Base-by-base conservation (phyloP, 2,888 invertebrate species). In the Mimumesa dahlbomi region DNA sequence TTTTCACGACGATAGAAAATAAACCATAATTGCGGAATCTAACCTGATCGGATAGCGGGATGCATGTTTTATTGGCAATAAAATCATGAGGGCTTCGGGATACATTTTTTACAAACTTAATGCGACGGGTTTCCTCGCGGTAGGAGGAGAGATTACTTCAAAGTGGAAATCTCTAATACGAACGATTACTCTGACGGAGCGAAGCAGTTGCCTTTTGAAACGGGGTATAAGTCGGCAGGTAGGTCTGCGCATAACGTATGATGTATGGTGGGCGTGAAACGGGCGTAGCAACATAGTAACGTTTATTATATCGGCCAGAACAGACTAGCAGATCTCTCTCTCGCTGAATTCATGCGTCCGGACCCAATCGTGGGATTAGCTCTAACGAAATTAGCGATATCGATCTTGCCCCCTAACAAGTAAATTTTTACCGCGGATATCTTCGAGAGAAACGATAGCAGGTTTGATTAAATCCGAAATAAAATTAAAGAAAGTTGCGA, bases 221-320 rank as follows among this genome's bases (percentile, higher is more conserved):
- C 61, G 9, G 4, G 63, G 45, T 80, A 77, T 64, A 57, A 38
- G 59, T 75, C 69, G 65, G 71, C 82, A 82, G 81, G 78, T 81
- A 83, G 79, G 76, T 62, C 75, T 45, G 66, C 59, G 62, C 69
- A 67, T 70, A 73, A 77, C 73, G 77, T 63, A 61, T 85, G 85
- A 87, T 85, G 84, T 84, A 86, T 86, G 77, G 83, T 79, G 86
- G 85, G 88, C 85, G 87, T 85, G 79, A 79, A 82, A 83, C 85
- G 77, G 74, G 71, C 81, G 81, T 82, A 79, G 83, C 83, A 84
- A 86, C 85, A 84, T 84, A 84, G 87, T 84, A 85, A 84, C 83
- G 79, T 87, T 86, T 84, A 84, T 86, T 87, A 84, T 84, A 83
- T 84, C 82, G 79, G 80, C 76, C 64, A 80, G 71, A 64, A 67